Evolutionary conservation across 1,140 invertebrate species (phyloP).

Genomic region (Drosophila truncata): DNA sequence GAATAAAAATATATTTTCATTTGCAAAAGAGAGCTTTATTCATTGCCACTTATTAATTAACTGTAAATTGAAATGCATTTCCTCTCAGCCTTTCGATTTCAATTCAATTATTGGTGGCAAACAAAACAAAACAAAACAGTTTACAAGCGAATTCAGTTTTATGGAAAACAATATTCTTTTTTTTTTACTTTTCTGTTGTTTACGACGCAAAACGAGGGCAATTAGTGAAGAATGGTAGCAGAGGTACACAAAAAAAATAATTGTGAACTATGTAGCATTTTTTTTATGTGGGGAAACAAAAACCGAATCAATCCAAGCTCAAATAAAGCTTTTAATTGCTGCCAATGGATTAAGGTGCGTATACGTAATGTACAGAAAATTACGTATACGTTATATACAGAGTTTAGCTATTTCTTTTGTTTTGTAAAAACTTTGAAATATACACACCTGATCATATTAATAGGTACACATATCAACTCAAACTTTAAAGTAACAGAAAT

Average conservation of each 20-base stretch:
- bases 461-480: no score
- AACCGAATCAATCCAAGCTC: conserved; percentile 9
- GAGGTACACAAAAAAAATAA: conserved; percentile 2
- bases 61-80: conserved; percentile 56
- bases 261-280: conserved; percentile 4
- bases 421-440: no score
- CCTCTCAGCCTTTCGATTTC: conserved; percentile 48
- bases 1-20: conserved; percentile 45
- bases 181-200: conserved; percentile 6
- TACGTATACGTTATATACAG: not conserved
- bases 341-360: conserved; percentile 76
- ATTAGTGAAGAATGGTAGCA: conserved; percentile 67
- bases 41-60: conserved; percentile 63
- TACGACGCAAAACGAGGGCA: conserved; percentile 46
- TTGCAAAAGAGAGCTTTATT: conserved; percentile 30
- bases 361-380: conserved; percentile 63
- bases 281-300: conserved; percentile 5
- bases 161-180: conserved; percentile 52
- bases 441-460: no score
- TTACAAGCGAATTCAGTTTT: conserved; percentile 64
- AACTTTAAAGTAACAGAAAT: no score
- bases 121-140: conserved; percentile 62
- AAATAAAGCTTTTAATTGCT: conserved; percentile 79
- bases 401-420: no score
- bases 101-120: conserved; percentile 59